phyloP scores from a whole-genome alignment of 2,888 invertebrate species.

The Margaritifera margaritifera region DNA sequence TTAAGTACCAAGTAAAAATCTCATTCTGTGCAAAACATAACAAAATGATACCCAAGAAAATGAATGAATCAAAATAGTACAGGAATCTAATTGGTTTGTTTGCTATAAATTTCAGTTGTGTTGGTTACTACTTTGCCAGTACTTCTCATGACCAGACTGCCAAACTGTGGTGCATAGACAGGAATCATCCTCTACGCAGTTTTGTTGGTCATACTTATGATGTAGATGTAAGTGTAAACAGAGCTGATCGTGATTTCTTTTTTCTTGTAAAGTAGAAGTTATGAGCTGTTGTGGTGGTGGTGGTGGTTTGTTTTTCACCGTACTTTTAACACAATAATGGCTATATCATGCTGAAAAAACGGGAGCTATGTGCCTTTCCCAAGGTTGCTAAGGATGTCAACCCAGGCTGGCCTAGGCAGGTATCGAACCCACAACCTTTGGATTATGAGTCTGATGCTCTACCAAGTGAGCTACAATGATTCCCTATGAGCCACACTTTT shows the following conservation, averaged over 20 bases:
- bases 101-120: conserved; percentile 82
- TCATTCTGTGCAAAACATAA: no score
- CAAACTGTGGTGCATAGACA: conserved; percentile 86
- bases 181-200: conserved; percentile 86
- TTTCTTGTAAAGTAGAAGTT: neutral
- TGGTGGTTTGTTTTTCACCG: neutral
- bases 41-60: no score
- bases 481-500: no score
- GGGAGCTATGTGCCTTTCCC: no score
- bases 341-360: neutral
- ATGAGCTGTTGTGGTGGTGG: no score
- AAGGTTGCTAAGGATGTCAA: no score
- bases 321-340: neutral
- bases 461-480: no score
- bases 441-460: no score
- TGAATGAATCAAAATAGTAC: no score
- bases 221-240: conserved; percentile 82
- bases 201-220: conserved; percentile 92
- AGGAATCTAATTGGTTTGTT: neutral
- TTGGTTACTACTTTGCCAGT: conserved; percentile 92
- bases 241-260: neutral
- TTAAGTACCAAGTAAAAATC: no score
- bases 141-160: conserved; percentile 88
- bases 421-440: no score
- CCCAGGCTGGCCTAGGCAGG: no score